phyloP scores from a whole-genome alignment of 2,113 vertebrate genomes.

The Rallus limicola region DNA sequence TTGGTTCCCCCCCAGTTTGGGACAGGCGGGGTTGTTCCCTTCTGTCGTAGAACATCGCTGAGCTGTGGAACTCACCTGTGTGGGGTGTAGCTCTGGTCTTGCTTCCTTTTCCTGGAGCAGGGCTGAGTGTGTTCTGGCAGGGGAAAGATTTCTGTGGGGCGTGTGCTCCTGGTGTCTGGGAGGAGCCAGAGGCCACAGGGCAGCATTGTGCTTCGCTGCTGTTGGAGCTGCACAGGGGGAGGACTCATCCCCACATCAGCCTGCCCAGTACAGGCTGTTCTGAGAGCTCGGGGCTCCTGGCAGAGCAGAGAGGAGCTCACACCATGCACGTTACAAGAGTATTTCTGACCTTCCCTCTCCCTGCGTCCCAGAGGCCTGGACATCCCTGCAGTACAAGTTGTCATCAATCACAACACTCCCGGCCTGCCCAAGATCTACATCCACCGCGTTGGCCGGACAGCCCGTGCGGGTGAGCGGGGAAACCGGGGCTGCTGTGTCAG shows the following conservation, averaged over 20 bases:
- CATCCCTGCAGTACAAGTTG: slow-evolving; percentile 92
- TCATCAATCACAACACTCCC: slow-evolving; percentile 96
- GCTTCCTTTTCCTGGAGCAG: not conserved
- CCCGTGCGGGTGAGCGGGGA: slow-evolving; percentile 85
- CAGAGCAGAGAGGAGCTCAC: not conserved
- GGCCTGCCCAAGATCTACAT: slow-evolving; percentile 95
- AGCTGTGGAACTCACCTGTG: not conserved
- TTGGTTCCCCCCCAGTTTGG: accelerated
- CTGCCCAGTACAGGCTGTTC: accelerated
- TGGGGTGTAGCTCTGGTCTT: not conserved
- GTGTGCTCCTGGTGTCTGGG: not conserved
- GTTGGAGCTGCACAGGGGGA: not conserved
- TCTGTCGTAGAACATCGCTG: accelerated
- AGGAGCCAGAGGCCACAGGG: not conserved
- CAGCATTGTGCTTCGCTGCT: accelerated
- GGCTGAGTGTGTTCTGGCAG: not conserved
- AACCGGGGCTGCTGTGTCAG: accelerated
- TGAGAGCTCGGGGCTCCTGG: not conserved
- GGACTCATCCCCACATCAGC: not conserved
- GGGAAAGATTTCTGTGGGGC: not conserved
- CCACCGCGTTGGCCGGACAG: slow-evolving; percentile 92
- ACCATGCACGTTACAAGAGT: not conserved
- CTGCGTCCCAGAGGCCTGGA: slow-evolving; percentile 84
- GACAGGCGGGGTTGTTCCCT: not conserved
- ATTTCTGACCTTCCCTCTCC: not conserved